Evolutionary conservation across 2,113 vertebrate species (phyloP).

Genomic region (Tenebrosternarchus preto): DNA sequence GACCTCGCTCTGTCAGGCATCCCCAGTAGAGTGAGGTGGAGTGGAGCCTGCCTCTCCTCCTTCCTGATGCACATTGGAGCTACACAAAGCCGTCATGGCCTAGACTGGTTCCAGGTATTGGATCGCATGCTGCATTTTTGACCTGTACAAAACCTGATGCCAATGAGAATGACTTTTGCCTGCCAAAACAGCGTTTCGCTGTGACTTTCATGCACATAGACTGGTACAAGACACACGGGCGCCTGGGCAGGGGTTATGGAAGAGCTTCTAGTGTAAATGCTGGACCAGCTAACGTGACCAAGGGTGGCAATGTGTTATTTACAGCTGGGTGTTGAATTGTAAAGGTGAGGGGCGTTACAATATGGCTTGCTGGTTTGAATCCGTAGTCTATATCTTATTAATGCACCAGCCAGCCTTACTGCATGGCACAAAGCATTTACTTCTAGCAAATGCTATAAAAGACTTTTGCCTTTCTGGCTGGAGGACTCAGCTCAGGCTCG

Average conservation of each 20-base stretch:
- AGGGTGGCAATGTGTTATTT: constrained; percentile 9
- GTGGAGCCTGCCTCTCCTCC: neutral
- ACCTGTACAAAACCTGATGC: constrained; percentile 51
- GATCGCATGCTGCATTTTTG: constrained; percentile 59
- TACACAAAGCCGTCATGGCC: constrained; percentile 27
- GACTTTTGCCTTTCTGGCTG: constrained; percentile 33
- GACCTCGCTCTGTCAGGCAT: neutral
- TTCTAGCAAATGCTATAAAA: constrained; percentile 26
- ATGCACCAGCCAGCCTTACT: constrained; percentile 26
- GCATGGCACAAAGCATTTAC: constrained; percentile 27
- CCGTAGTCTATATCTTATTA: constrained; percentile 28
- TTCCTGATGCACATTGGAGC: constrained; percentile 17
- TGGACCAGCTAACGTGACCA: constrained; percentile 16
- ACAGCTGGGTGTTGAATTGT: constrained; percentile 2
- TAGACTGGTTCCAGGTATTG: constrained; percentile 11
- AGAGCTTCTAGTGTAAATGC: neutral
- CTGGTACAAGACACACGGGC: constrained; percentile 26
- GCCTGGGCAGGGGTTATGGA: constrained; percentile 28
- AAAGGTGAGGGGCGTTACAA: neutral
- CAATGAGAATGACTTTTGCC: constrained; percentile 53
- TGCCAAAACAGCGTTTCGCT: constrained; percentile 53
- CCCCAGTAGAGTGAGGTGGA: neutral
- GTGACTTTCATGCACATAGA: constrained; percentile 49
- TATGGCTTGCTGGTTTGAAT: neutral
- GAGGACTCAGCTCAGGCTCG: constrained; percentile 42